Conservation (phyloP, 2,113 vertebrate genomes). For the Okapia johnstoni region DNA sequence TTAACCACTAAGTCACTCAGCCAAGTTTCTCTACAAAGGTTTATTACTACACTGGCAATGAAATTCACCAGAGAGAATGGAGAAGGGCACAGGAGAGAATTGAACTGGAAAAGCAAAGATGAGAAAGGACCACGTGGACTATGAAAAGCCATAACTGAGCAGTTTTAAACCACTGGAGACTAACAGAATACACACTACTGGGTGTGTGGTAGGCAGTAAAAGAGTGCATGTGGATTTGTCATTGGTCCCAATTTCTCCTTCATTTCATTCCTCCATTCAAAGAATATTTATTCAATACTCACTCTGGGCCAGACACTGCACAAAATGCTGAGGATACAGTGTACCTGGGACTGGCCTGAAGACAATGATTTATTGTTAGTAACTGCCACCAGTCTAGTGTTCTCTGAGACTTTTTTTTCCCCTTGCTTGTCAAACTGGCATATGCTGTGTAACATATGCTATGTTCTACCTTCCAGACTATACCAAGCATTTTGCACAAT, state of each 20-base stretch:
- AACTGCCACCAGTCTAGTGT: background rate
- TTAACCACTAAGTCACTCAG: background rate
- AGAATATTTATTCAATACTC: background rate
- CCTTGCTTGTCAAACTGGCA: background rate
- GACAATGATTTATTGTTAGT: background rate
- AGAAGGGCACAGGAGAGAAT: background rate
- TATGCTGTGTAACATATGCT: background rate
- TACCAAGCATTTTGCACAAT: background rate
- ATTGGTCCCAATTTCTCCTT: background rate
- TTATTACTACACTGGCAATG: background rate
- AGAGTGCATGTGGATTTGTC: background rate
- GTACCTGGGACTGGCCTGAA: background rate
- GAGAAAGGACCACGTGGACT: background rate
- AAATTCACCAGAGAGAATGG: background rate
- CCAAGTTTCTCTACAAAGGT: background rate
- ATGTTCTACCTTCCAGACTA: background rate
- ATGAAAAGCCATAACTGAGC: background rate
- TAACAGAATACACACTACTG: background rate
- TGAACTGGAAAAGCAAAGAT: background rate
- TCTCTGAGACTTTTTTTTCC: background rate
- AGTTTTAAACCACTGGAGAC: background rate
- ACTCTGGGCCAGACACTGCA: background rate
- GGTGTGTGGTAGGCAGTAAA: background rate
- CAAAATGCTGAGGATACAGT: background rate
- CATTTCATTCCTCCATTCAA: background rate